Conservation (phyloP, 2,113 vertebrate genomes). For the Hyperopisus bebe region DNA sequence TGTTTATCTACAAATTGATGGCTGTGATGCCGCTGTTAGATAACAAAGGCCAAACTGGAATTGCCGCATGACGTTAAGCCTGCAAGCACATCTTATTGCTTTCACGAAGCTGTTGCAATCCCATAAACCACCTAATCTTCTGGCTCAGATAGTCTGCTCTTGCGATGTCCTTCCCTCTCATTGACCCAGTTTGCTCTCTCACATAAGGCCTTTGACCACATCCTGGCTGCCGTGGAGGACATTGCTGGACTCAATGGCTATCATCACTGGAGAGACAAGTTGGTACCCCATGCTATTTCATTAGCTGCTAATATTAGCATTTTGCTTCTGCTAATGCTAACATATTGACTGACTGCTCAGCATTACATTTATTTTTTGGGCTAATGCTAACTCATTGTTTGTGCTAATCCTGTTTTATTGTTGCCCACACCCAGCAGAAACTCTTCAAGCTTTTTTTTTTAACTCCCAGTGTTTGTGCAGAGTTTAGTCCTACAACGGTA, state of each 20-base stretch:
- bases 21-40: background rate
- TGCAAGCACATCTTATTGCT: background rate
- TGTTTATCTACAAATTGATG: background rate
- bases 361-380: background rate
- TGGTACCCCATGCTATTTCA: slow-evolving; percentile 41
- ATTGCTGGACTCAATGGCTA: slow-evolving; percentile 91
- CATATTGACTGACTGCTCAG: background rate
- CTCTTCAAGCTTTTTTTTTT: background rate
- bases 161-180: background rate
- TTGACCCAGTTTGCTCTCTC: slow-evolving; percentile 27
- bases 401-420: background rate
- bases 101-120: background rate
- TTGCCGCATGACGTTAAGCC: background rate
- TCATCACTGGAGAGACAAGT: slow-evolving; percentile 97
- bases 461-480: background rate
- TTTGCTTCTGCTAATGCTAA: background rate
- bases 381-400: background rate
- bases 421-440: background rate
- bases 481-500: background rate
- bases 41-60: background rate
- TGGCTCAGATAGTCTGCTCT: background rate
- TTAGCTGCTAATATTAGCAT: background rate
- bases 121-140: background rate
- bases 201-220: slow-evolving; percentile 87
- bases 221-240: slow-evolving; percentile 91